These are phyloP conservation scores for Littorina saxatilis DNA, from an alignment of 1,140 invertebrate genomes.

Conservation along the genomic window DNA sequence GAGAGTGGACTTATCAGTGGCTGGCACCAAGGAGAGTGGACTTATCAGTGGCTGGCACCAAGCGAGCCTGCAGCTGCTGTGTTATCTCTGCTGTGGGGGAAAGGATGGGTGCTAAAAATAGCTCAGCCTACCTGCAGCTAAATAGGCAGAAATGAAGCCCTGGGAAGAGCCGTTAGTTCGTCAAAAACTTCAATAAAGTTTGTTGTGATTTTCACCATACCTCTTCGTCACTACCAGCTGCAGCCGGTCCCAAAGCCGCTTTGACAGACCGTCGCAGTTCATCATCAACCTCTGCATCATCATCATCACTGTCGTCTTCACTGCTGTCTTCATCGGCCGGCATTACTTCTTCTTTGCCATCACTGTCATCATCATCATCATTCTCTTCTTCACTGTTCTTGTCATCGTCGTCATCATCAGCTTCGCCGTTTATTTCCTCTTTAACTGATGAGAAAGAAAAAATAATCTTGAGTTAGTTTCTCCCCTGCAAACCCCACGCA, in stretches of 20 bases:
- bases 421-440: conserved; percentile 75
- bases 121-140: no score
- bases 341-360: conserved; percentile 59
- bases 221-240: conserved; percentile 52
- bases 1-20: no score
- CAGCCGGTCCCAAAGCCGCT: conserved; percentile 68
- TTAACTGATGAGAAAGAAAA: neutral
- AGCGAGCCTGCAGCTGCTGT: no score
- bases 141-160: no score
- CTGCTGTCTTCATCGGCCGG: conserved; percentile 33
- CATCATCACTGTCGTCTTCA: conserved; percentile 48
- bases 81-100: no score
- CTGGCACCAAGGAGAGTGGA: no score
- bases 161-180: no score
- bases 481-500: neutral
- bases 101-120: no score
- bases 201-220: no score
- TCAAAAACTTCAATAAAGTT: no score
- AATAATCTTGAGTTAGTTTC: neutral
- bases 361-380: conserved; percentile 46
- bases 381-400: conserved; percentile 76
- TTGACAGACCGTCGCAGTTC: conserved; percentile 80
- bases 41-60: no score
- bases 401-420: conserved; percentile 69
- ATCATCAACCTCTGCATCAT: conserved; percentile 56